These are phyloP conservation scores for Blastobasis adustella DNA, from an alignment of 2,888 invertebrate species.

Conservation along the genomic window DNA sequence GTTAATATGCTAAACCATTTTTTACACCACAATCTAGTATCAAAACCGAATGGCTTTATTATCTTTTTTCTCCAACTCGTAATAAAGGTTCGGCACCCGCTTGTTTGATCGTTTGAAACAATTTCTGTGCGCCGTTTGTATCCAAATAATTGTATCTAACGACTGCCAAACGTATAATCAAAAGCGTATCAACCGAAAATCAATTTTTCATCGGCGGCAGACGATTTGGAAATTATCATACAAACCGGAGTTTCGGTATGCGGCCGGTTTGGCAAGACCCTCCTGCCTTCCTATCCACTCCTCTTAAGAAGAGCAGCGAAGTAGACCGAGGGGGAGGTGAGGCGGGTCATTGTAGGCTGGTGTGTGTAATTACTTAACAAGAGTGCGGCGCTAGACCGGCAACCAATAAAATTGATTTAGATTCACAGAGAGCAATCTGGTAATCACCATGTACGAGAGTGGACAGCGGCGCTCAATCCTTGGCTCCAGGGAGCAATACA, in stretches of 20 bases:
- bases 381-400: constrained; percentile 36
- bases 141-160: constrained; percentile 65
- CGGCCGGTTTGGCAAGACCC: constrained; percentile 32
- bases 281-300: constrained; percentile 2
- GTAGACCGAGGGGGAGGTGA: constrained; percentile 8
- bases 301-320: constrained; percentile 8
- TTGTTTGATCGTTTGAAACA: constrained; percentile 32
- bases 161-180: constrained; percentile 62
- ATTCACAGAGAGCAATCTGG: constrained; percentile 42
- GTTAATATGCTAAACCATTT: too few species aligned
- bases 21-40: not conserved
- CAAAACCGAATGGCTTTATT: constrained; percentile 17
- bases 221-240: constrained; percentile 69
- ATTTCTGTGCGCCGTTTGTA: constrained; percentile 30
- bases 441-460: constrained; percentile 22
- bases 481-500: too few species aligned
- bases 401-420: constrained; percentile 66
- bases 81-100: constrained; percentile 19
- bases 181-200: constrained; percentile 68
- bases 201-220: constrained; percentile 63
- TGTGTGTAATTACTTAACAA: constrained; percentile 52
- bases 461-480: constrained; percentile 2
- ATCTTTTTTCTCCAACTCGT: constrained; percentile 13
- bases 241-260: constrained; percentile 28
- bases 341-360: constrained; percentile 24